Evolutionary conservation across 2,113 vertebrate species (phyloP).

Genomic region (Scalopus aquaticus): DNA sequence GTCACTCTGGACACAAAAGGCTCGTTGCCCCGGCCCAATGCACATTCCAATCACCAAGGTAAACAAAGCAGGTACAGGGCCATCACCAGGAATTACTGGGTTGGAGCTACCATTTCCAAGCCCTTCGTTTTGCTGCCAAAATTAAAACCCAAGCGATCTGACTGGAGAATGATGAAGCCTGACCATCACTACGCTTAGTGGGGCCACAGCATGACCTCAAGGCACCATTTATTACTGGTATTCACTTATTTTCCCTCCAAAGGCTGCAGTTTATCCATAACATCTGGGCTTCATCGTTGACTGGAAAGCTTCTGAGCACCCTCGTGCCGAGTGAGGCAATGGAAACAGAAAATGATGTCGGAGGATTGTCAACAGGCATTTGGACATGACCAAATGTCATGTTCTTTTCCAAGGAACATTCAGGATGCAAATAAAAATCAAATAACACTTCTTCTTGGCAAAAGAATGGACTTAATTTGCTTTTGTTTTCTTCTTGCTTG

Average conservation of each 20-base stretch:
- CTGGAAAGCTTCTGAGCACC: conserved; percentile 67
- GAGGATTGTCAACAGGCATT: conserved; percentile 73
- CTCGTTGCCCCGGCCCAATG: not conserved
- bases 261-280: conserved; percentile 72
- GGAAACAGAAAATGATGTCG: conserved; percentile 77
- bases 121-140: conserved; percentile 30
- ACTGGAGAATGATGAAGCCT: conserved; percentile 37
- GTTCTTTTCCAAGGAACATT: conserved; percentile 79
- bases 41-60: not conserved
- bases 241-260: conserved; percentile 56
- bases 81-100: not conserved
- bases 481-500: conserved; percentile 71
- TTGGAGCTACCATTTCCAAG: conserved; percentile 37
- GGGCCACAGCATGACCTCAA: not conserved
- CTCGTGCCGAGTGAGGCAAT: conserved; percentile 76
- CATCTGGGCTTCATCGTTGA: conserved; percentile 75
- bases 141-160: conserved; percentile 54
- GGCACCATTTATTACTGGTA: conserved; percentile 67
- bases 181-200: conserved; percentile 36
- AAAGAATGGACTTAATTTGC: conserved; percentile 54
- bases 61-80: not conserved
- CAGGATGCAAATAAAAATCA: conserved; percentile 77
- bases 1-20: conserved; percentile 18
- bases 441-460: conserved; percentile 78
- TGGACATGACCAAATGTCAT: conserved; percentile 75